Evolutionary conservation across 2,888 invertebrate genomes (phyloP).

Genomic region (Andrena haemorrhoa): DNA sequence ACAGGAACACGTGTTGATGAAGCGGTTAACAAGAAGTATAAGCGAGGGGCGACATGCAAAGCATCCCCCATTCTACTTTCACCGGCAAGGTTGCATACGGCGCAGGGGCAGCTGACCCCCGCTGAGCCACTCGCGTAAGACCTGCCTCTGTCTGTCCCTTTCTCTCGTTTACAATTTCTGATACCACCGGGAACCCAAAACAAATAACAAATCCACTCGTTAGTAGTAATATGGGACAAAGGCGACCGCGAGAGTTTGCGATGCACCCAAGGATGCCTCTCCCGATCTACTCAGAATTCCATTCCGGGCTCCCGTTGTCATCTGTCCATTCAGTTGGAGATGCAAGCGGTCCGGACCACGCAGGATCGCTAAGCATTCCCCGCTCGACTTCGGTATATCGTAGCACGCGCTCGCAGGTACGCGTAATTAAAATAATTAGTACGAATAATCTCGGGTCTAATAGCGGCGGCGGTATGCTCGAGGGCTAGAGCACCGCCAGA

Average conservation of each 20-base stretch:
- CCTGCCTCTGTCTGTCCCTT: no score
- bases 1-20: no score
- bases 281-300: neutral
- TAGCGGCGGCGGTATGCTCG: slow-evolving; percentile 68
- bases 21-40: no score
- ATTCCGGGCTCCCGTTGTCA: neutral
- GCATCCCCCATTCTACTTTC: no score
- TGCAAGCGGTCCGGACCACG: neutral
- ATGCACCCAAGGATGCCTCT: neutral
- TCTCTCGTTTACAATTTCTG: no score
- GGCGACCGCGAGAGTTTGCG: neutral
- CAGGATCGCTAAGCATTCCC: slow-evolving; percentile 16
- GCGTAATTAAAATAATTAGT: slow-evolving; percentile 81
- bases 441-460: slow-evolving; percentile 79
- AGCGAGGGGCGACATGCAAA: no score
- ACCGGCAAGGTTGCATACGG: no score
- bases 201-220: neutral
- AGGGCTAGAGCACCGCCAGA: slow-evolving; percentile 53
- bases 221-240: neutral
- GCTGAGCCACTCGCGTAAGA: no score
- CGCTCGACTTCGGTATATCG: neutral
- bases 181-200: neutral
- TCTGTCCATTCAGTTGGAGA: neutral
- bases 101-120: no score
- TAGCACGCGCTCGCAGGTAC: slow-evolving; percentile 40